These are phyloP conservation scores for Decapterus maruadsi DNA, from an alignment of 2,797 vertebrate species.

Conservation along the genomic window DNA sequence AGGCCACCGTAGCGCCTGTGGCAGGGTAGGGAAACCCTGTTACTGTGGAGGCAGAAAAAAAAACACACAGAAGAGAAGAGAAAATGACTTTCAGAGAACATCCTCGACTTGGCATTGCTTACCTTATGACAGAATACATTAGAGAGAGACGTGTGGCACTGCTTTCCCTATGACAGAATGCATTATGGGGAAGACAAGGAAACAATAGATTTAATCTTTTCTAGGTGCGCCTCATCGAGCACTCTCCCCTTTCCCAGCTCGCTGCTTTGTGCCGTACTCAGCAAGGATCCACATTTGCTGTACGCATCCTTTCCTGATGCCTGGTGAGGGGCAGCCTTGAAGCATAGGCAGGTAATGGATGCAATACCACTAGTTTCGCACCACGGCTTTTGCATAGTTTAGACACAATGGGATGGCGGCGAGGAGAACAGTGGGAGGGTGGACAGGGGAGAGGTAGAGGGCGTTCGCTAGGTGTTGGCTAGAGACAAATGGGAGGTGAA, in stretches of 20 bases:
- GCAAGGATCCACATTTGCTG: conserved; percentile 82
- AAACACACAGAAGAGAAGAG: conserved; percentile 48
- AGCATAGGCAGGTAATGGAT: conserved; percentile 79
- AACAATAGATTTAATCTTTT: conserved; percentile 85
- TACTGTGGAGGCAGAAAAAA: conserved; percentile 80
- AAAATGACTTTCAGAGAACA: conserved; percentile 71
- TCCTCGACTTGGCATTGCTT: conserved; percentile 78
- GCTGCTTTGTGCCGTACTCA: conserved; percentile 80
- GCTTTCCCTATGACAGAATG: conserved; percentile 81
- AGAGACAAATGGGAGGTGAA: conserved; percentile 63
- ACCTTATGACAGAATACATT: conserved; percentile 82
- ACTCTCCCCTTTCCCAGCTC: conserved; percentile 69
- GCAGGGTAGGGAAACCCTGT: conserved; percentile 95
- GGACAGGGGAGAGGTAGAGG: conserved; percentile 51
- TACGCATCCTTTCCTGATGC: conserved; percentile 71
- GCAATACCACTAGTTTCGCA: conserved; percentile 79
- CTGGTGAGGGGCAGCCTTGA: conserved; percentile 76
- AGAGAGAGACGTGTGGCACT: conserved; percentile 75
- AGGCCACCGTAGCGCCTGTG: conserved; percentile 91
- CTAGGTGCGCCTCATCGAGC: conserved; percentile 80
- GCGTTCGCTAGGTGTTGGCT: conserved; percentile 51
- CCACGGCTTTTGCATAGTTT: conserved; percentile 70
- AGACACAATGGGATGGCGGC: conserved; percentile 61
- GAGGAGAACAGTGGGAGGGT: conserved; percentile 45
- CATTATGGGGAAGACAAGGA: conserved; percentile 80